Evolutionary conservation across 2,113 vertebrate species (phyloP).

Genomic region (Leptosomus discolor): DNA sequence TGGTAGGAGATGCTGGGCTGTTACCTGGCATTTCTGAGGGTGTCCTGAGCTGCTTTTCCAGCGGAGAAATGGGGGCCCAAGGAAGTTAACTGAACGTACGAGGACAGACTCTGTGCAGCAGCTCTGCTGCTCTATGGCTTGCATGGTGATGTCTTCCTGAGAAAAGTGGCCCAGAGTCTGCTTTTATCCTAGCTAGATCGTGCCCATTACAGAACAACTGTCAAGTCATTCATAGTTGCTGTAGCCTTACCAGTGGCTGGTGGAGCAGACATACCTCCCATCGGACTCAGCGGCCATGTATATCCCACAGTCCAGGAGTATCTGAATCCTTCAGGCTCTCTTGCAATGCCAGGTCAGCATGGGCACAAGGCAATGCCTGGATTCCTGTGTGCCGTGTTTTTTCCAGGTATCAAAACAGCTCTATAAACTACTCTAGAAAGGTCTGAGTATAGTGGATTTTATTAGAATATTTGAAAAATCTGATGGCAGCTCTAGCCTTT

Average conservation of each 20-base stretch:
- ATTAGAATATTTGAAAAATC: background rate
- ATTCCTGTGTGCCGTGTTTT: background rate
- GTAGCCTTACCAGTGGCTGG: background rate
- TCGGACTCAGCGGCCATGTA: background rate
- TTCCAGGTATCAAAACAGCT: background rate
- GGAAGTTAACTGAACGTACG: background rate
- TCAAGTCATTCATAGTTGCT: background rate
- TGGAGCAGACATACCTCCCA: background rate
- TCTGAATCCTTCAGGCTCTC: background rate
- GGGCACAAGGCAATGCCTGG: background rate
- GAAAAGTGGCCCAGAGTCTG: background rate
- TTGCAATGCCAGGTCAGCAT: background rate
- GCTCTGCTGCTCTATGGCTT: background rate
- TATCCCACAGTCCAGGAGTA: background rate
- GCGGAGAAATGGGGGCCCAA: background rate
- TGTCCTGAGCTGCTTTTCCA: background rate
- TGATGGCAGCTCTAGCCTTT: background rate
- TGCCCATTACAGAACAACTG: background rate
- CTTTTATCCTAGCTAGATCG: background rate
- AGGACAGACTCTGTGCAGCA: background rate
- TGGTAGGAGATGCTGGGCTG: background rate
- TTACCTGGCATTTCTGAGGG: background rate
- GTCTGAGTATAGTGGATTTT: background rate
- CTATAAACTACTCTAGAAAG: background rate
- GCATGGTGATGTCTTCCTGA: background rate